A percentile compares a stretch with the other conserved stretches of the same genome.
phyloP scores from a whole-genome alignment of 2,888 invertebrate genomes.

The Abscondita cerata region DNA sequence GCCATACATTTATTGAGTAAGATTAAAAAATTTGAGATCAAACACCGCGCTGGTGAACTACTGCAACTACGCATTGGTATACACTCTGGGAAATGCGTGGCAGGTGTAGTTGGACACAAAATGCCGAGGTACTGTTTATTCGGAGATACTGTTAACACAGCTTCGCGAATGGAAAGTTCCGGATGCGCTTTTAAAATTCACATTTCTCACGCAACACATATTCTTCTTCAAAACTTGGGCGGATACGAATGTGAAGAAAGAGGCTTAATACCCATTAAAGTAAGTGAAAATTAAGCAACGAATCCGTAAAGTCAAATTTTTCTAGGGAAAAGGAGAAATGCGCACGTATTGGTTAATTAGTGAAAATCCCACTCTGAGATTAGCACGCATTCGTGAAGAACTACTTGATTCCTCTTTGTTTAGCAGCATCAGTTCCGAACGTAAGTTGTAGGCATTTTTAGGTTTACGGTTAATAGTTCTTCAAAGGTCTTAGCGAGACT shows the following conservation, averaged over 20 bases:
- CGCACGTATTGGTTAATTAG: conserved; percentile 75
- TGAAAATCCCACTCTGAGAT: conserved; percentile 61
- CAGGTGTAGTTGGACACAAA: conserved; percentile 82
- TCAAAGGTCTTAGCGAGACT: conserved; percentile 57
- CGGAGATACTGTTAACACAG: conserved; percentile 84
- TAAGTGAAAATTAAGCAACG: conserved; percentile 46
- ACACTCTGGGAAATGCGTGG: conserved; percentile 78
- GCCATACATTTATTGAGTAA: conserved; percentile 76
- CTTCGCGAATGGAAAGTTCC: conserved; percentile 80
- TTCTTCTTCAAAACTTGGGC: conserved; percentile 71
- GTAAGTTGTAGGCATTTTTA: conserved; percentile 47
- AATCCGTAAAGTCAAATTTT: conserved; percentile 11
- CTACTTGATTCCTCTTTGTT: conserved; percentile 58
- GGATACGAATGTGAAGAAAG: conserved; percentile 77
- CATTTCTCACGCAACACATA: conserved; percentile 75
- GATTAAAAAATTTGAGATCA: conserved; percentile 72
- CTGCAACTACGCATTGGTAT: conserved; percentile 77
- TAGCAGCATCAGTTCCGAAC: conserved; percentile 57
- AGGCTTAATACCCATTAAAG: conserved; percentile 77
- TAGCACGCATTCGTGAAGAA: conserved; percentile 58
- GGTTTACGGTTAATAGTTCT: not conserved
- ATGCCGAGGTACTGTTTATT: conserved; percentile 87
- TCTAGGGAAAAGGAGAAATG: conserved; percentile 79
- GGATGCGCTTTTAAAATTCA: conserved; percentile 79
- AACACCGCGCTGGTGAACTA: conserved; percentile 71